These are phyloP conservation scores for Panurus biarmicus DNA, from an alignment of 2,113 vertebrate genomes.

Conservation along the genomic window DNA sequence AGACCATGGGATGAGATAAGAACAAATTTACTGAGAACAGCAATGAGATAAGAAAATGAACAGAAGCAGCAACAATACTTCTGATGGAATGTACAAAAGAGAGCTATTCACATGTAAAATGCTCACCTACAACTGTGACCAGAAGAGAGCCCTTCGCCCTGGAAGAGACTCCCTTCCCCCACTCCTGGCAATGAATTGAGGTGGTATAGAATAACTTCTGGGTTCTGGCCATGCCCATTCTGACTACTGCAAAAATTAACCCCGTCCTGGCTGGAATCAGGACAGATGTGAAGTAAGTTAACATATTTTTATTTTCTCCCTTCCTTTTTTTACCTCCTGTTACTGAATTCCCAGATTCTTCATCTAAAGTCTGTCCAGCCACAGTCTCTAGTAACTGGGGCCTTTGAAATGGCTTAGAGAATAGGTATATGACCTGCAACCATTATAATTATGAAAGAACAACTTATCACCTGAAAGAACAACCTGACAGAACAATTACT, in stretches of 20 bases:
- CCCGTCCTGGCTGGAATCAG: not conserved
- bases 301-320: not conserved
- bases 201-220: not conserved
- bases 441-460: not conserved
- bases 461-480: not conserved
- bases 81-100: not conserved
- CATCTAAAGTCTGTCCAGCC: not conserved
- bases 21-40: not conserved
- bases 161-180: not conserved
- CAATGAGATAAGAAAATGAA: not conserved
- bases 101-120: not conserved
- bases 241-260: not conserved
- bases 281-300: not conserved
- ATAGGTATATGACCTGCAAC: not conserved
- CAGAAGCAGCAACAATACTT: not conserved
- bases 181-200: not conserved
- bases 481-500: not conserved
- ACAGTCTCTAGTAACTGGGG: not conserved
- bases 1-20: rapidly evolving
- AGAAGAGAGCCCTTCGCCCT: not conserved
- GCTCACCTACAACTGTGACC: not conserved
- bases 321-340: not conserved
- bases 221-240: not conserved
- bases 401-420: not conserved
- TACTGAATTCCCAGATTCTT: not conserved